Evolutionary conservation across 2,888 invertebrate species (phyloP), one percentile per base, ranked within the genome.

Genomic region (Orthosia cruda): DNA sequence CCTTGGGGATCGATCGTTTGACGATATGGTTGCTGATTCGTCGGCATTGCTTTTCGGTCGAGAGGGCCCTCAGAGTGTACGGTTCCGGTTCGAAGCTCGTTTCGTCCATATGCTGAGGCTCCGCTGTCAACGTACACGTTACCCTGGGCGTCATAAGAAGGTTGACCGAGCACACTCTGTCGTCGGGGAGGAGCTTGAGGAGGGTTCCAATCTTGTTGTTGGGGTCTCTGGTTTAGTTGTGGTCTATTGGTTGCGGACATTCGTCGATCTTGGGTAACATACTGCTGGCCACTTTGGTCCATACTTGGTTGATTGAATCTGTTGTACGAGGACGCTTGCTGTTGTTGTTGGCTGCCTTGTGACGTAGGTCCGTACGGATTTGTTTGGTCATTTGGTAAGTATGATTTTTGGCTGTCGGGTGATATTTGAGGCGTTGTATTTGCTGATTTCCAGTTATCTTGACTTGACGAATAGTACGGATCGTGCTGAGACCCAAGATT

Each of bases 111-210:
- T 3, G 91, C 90, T 52, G 92, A 80, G 49, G 91, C 86, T 32
- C 91, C 89, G 16, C 91, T 88, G 72, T 96, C 96, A 11, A 92
- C 89, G 65, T 93, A 95, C 4, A 89, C 80, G 76, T 90, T 92
- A 20, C 93, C 93, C 87, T 93, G 96, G 11, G 92, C 81, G 62
- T 94, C 94, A 57, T 89, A 91, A 55, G 89, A 91, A 11, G 96
- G 95, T 84, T 96, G 96, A 59, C 92, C 95, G 23, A 96, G 90
- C 52, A 96, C 89, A 81, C 96, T 96, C 85, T 94, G 95, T 85
- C 96, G 91, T 85, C 96, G 89, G 3, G 89, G 83, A 59, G 93
- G 88, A 71, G 91, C 92, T 83, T 95, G 94, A 32, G 86, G 84
- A 71, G 88, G 74, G 59, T 89, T 94, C 95, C 96, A 95, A 76